Conservation (phyloP, 2,797 vertebrate species). For the Alca torda region DNA sequence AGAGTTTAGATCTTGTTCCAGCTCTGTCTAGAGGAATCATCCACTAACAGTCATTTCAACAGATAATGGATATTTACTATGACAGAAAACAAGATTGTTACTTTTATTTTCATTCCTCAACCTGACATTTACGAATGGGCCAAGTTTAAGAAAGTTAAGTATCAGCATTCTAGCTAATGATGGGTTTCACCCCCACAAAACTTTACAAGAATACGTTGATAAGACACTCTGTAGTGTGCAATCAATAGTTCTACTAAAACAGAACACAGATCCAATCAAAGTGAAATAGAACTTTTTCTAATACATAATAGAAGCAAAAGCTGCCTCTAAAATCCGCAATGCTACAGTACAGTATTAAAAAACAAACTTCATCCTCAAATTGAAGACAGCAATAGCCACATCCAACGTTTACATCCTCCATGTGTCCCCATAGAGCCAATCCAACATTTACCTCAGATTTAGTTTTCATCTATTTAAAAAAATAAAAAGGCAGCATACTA, state of each 20-base stretch:
- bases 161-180: background rate
- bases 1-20: background rate
- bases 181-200: background rate
- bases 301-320: background rate
- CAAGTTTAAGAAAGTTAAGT: background rate
- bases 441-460: background rate
- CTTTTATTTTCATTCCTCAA: slow-evolving; percentile 4
- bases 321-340: background rate
- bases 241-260: background rate
- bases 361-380: background rate
- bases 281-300: background rate
- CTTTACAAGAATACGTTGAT: background rate
- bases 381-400: background rate
- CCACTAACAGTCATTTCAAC: background rate
- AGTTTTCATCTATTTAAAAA: background rate
- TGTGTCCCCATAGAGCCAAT: background rate
- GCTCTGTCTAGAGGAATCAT: background rate
- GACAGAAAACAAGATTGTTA: background rate
- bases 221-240: background rate
- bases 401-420: background rate
- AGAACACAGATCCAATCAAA: background rate
- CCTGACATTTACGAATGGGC: background rate
- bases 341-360: background rate
- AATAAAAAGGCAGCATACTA: background rate
- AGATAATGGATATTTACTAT: background rate